Percentiles rank a stretch among this genome's conserved stretches.
These are phyloP conservation scores for Arge pagana DNA, from an alignment of 2,888 invertebrate species.

Conservation along the genomic window DNA sequence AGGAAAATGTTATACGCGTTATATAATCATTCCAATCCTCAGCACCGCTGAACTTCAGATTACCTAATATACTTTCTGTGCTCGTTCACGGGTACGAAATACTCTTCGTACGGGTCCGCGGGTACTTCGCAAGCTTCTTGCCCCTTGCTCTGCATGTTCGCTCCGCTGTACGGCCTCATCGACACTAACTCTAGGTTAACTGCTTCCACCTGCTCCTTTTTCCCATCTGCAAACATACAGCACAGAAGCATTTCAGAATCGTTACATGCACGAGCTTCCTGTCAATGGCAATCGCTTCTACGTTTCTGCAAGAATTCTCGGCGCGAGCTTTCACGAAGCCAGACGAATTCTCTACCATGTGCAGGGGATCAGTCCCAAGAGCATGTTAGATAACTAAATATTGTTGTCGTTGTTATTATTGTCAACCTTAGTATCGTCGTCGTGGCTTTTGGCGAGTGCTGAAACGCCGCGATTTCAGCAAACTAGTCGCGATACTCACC, in stretches of 20 bases:
- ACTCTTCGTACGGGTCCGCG: slow-evolving; percentile 78
- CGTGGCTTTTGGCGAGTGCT: no score
- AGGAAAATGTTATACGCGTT: not conserved
- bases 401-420: no score
- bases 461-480: no score
- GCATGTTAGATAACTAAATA: no score
- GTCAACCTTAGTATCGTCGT: no score
- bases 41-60: slow-evolving; percentile 35
- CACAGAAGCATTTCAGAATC: no score
- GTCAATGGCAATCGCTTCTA: no score
- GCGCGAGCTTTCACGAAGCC: no score
- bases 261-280: no score
- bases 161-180: slow-evolving; percentile 67
- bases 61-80: slow-evolving; percentile 85
- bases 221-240: slow-evolving; percentile 40
- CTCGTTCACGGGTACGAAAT: slow-evolving; percentile 84
- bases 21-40: not conserved
- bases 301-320: no score
- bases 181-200: slow-evolving; percentile 81
- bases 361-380: no score
- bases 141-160: slow-evolving; percentile 57
- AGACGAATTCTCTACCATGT: no score
- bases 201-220: slow-evolving; percentile 66
- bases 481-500: slow-evolving; percentile 25
- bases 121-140: slow-evolving; percentile 59